A percentile compares a stretch with the other conserved stretches of the same genome.
Conservation (phyloP, 2,797 vertebrate species). For the Vespertilio murinus region DNA sequence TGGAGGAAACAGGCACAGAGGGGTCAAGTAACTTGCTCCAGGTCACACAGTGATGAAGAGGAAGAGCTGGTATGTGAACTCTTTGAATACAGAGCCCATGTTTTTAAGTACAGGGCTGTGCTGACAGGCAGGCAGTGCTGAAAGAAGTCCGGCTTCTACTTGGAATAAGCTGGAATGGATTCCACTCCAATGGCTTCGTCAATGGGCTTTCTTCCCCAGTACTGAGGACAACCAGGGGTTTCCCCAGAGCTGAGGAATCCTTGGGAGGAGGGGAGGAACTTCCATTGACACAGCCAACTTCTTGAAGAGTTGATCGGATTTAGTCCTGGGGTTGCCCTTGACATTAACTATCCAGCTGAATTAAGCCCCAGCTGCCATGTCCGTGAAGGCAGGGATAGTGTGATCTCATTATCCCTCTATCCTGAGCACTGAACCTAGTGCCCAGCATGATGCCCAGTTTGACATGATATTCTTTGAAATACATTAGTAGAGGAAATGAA, state of each 20-base stretch:
- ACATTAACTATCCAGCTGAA: neutral
- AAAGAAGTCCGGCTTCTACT: neutral
- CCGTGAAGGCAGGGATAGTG: neutral
- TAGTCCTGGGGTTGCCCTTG: no score
- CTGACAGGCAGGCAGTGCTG: neutral
- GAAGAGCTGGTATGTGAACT: neutral
- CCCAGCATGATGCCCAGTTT: no score
- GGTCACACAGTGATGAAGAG: neutral
- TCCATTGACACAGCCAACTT: neutral
- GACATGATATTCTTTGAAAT: neutral
- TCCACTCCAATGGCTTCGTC: neutral
- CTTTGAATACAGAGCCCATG: neutral
- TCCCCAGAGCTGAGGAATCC: neutral
- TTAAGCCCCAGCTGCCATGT: neutral
- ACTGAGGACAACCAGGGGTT: neutral
- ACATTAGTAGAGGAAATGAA: neutral
- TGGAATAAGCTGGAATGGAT: neutral
- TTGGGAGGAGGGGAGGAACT: neutral
- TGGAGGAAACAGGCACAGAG: neutral
- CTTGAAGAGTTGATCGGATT: neutral
- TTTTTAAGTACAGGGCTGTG: neutral
- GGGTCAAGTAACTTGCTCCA: neutral
- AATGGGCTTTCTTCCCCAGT: neutral
- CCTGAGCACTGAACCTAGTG: neutral
- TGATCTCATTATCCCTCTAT: no score